phyloP scores from a whole-genome alignment of 2,888 invertebrate species.

The Dryocosmus kuriphilus region DNA sequence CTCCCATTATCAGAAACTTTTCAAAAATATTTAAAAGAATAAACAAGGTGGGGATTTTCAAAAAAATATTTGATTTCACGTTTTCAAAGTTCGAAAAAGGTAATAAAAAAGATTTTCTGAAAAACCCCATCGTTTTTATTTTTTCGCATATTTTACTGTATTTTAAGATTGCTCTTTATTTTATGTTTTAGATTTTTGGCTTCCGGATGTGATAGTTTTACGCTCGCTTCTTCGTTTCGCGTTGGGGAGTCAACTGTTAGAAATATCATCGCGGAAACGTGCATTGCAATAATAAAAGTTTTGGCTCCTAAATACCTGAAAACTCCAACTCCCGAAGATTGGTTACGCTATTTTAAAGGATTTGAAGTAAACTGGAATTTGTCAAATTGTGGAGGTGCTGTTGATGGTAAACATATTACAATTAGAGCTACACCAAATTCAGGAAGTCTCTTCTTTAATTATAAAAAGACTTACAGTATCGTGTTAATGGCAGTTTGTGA shows the following conservation, averaged over 20 bases:
- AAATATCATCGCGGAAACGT: conserved; percentile 52
- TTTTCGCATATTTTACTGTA: too few relatives aligned
- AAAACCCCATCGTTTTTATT: too few relatives aligned
- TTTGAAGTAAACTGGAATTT: conserved; percentile 59
- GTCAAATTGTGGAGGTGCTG: too few relatives aligned
- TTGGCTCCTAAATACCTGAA: conserved; percentile 48
- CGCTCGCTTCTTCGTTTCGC: conserved; percentile 48
- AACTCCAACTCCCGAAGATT: conserved; percentile 45
- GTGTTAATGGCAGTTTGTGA: conserved; percentile 44
- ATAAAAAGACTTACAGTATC: conserved; percentile 44
- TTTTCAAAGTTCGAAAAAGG: too few relatives aligned
- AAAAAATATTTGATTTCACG: too few relatives aligned
- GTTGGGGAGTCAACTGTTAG: conserved; percentile 50
- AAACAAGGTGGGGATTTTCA: too few relatives aligned
- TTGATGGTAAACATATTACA: conserved; percentile 60
- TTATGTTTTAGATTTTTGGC: conserved; percentile 50
- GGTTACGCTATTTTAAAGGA: conserved; percentile 50
- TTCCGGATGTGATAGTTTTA: conserved; percentile 45
- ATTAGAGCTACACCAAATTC: too few relatives aligned
- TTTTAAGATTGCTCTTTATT: too few relatives aligned
- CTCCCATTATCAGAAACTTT: too few relatives aligned
- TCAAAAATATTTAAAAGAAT: too few relatives aligned
- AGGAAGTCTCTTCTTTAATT: too few relatives aligned
- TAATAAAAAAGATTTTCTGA: too few relatives aligned
- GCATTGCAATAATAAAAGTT: conserved; percentile 42